Evolutionary conservation across 2,888 invertebrate species (phyloP).

Genomic region (Leptarthrus brevirostris): DNA sequence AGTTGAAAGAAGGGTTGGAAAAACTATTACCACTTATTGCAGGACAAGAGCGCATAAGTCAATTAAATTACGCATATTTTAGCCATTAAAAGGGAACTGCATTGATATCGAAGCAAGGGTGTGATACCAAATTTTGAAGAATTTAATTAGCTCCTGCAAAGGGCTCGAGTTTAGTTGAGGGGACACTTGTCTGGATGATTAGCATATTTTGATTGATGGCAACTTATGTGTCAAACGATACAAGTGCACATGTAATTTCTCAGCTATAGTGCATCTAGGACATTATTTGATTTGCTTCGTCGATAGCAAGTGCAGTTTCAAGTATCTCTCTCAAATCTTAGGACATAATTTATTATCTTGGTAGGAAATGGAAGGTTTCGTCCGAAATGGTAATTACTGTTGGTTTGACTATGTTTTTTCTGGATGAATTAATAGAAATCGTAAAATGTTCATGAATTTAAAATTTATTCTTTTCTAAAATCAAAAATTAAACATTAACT

Average conservation of each 20-base stretch:
- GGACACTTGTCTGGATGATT: conserved; percentile 33
- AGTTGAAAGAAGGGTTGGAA: conserved; percentile 5
- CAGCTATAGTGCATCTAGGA: no score
- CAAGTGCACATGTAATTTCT: conserved; percentile 14
- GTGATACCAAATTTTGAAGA: conserved; percentile 26
- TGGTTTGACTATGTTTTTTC: no score
- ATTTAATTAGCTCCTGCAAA: conserved; percentile 33
- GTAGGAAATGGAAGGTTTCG: no score
- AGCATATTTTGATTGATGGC: conserved; percentile 41
- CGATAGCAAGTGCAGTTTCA: no score
- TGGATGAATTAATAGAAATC: no score
- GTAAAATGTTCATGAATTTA: no score
- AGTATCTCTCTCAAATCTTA: no score
- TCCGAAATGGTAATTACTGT: no score
- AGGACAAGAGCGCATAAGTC: conserved; percentile 19
- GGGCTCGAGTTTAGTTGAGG: neutral
- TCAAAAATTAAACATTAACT: no score
- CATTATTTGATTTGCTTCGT: no score
- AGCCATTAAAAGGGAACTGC: conserved; percentile 2
- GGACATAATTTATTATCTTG: no score
- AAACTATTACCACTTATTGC: conserved; percentile 10
- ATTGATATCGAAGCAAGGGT: conserved; percentile 11
- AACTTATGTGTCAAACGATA: conserved; percentile 33
- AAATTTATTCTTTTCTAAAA: no score
- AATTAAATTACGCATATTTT: conserved; percentile 41